Base-by-base conservation (phyloP, 2,797 vertebrate species). In the Pogonophryne albipinna region DNA sequence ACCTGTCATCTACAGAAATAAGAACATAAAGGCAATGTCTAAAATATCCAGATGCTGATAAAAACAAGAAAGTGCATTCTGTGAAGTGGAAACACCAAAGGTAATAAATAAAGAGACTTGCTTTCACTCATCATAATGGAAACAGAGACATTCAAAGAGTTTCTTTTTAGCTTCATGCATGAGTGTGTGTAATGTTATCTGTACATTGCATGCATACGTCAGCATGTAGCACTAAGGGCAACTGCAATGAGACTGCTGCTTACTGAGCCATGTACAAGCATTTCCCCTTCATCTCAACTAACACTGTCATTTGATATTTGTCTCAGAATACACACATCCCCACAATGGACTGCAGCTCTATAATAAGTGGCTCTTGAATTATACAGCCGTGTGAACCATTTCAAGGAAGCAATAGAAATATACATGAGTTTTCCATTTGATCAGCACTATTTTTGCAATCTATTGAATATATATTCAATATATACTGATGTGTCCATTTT, bases 1-100 rank as follows among this genome's bases (percentile, higher is more conserved):
- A 98, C 69, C 94, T 94, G 87, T 97, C 96, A 68, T 98, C 97
- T 98, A 80, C 55, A 87, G 76, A 85, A 58, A 90, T 62, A 87
- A 0, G n/a, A 74, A 64, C 11, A 84, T 12, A 75, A 78, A 84
- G 27, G 44, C 20, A 78, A 38, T 41, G 58, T 83, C 73, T 56
- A 82, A 92, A 90, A 86, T 87, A 89, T 71, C 76, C 74, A 65
- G 50, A 76, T 53, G 78, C 46, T 19, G 60, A 82, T 34, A 83
- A 83, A 85, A 73, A 62, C 45, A 78, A 55, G 44, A 73, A 76
- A 19, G 23, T 44, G 4, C 61, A 4, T 71, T 66, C 31, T 75
- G 38, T 69, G 45, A 65, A 65, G 65, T 58, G 20, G 57, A 76
- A 83, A 84, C 52, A 65, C 1, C 41, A 57, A 74, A 45, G 14